Evolutionary conservation across 2,797 vertebrate species (phyloP).

Genomic region (Brachyalestes nurse): DNA sequence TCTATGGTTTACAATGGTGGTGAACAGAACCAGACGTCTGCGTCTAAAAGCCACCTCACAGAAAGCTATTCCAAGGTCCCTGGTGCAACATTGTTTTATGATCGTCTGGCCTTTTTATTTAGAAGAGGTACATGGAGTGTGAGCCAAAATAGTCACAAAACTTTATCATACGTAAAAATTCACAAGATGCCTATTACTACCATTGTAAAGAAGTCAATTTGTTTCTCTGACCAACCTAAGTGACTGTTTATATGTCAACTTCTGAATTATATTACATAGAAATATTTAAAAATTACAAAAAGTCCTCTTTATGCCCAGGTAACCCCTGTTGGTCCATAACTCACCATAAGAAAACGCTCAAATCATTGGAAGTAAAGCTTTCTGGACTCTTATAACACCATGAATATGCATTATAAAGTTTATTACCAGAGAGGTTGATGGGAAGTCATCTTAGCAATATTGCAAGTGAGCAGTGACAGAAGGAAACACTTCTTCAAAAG

Average conservation of each 20-base stretch:
- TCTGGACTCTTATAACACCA: not conserved
- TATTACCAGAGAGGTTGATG: not conserved
- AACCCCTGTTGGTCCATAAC: not conserved
- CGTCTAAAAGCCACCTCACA: too few species aligned
- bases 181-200: too few species aligned
- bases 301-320: not conserved
- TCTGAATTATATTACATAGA: not conserved
- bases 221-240: too few species aligned
- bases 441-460: not conserved
- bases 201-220: too few species aligned
- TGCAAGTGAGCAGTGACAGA: not conserved
- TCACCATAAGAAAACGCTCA: not conserved
- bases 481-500: constrained; percentile 5
- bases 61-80: too few species aligned
- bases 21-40: not conserved
- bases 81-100: too few species aligned
- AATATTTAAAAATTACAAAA: not conserved
- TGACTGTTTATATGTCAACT: not conserved
- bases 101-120: too few species aligned
- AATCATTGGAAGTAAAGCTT: not conserved
- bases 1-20: not conserved
- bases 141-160: not conserved
- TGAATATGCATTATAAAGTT: not conserved
- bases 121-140: not conserved
- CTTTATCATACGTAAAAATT: too few species aligned